phyloP scores from a whole-genome alignment of 2,797 vertebrate genomes.

The Coluber constrictor region DNA sequence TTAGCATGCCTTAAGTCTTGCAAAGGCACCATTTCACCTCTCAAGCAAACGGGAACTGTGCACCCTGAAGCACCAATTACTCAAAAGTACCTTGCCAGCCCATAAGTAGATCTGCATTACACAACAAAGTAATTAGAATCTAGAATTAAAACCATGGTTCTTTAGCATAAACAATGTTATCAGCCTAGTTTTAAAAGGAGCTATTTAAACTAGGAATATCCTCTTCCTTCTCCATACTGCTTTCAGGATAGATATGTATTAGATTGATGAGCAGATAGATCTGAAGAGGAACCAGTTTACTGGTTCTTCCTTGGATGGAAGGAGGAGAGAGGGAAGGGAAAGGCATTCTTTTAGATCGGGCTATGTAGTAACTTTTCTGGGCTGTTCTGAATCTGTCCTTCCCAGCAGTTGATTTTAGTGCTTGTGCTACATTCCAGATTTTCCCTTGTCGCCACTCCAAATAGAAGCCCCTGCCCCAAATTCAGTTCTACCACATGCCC shows the following conservation, averaged over 20 bases:
- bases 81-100: not conserved
- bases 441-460: not conserved
- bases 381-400: not conserved
- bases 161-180: not conserved
- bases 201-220: not conserved
- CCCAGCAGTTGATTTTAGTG: not conserved
- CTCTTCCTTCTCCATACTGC: not conserved
- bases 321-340: not conserved
- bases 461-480: not conserved
- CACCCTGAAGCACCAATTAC: not conserved
- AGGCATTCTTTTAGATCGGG: not conserved
- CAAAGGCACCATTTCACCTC: not conserved
- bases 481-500: not conserved
- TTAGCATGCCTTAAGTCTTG: not conserved
- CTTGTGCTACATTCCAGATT: not conserved
- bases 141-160: not conserved
- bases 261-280: constrained; percentile 7
- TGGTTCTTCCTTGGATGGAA: not conserved
- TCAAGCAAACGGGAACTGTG: not conserved
- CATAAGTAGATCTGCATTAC: not conserved
- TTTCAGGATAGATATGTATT: not conserved
- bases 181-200: not conserved
- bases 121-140: not conserved
- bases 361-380: not conserved
- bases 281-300: constrained; percentile 10